These are phyloP conservation scores for Triplophysa tibetana DNA, from an alignment of 2,113 vertebrate genomes.

Conservation along the genomic window DNA sequence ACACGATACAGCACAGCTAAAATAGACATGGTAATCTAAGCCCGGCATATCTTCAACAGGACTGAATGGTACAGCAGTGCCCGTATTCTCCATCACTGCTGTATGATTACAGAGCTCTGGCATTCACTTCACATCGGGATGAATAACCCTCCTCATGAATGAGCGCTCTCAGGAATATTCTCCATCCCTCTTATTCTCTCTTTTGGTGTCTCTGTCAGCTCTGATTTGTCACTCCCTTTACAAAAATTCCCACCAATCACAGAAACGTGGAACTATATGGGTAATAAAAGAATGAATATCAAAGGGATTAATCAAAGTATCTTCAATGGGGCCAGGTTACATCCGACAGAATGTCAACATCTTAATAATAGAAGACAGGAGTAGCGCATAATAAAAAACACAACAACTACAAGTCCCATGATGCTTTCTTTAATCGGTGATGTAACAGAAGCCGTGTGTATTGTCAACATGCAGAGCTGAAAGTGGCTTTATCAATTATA, in stretches of 20 bases:
- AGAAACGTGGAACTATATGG: conserved; percentile 42
- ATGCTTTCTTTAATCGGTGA: conserved; percentile 48
- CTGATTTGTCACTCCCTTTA: conserved; percentile 56
- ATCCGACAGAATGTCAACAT: background rate
- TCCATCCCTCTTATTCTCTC: conserved; percentile 48
- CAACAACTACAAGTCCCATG: conserved; percentile 53
- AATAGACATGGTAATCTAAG: conserved; percentile 49
- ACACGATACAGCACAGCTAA: conserved; percentile 6
- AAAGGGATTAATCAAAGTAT: background rate
- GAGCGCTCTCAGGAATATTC: conserved; percentile 55
- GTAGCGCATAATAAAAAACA: background rate
- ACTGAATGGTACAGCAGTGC: conserved; percentile 36
- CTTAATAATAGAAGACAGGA: conserved; percentile 8
- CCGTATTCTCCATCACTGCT: conserved; percentile 58
- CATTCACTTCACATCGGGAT: conserved; percentile 69
- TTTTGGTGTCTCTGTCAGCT: conserved; percentile 48
- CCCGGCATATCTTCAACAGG: conserved; percentile 52
- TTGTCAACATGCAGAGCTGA: conserved; percentile 52
- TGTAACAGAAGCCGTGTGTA: conserved; percentile 48
- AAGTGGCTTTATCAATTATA: conserved; percentile 71
- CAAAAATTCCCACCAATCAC: conserved; percentile 39
- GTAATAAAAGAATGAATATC: conserved; percentile 1
- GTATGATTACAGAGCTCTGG: conserved; percentile 56
- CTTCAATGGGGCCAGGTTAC: conserved; percentile 15
- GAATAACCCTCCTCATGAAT: conserved; percentile 64